Percentiles rank a stretch among this genome's conserved stretches.
These are phyloP conservation scores for Subanguina moxae DNA, from an alignment of 1,140 invertebrate species.

Conservation along the genomic window DNA sequence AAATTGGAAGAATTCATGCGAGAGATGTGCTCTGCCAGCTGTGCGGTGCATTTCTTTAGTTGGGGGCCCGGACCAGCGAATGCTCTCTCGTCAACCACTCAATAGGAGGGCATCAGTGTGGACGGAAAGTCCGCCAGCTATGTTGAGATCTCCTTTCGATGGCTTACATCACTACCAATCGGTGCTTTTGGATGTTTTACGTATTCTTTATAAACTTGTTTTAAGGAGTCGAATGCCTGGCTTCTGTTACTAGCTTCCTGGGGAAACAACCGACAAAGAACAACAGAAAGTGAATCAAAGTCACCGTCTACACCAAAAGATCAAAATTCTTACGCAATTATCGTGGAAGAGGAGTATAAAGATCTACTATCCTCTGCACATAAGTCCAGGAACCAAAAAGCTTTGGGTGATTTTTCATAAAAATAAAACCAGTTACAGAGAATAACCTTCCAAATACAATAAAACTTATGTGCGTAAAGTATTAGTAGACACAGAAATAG, in stretches of 20 bases:
- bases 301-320: neutral
- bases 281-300: neutral
- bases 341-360: conserved; percentile 6
- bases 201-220: neutral
- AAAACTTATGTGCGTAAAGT: too few relatives aligned
- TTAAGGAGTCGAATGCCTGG: conserved; percentile 44
- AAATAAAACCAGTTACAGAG: too few relatives aligned
- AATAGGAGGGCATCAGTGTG: conserved; percentile 33
- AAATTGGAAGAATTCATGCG: conserved; percentile 5
- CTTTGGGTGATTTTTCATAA: conserved; percentile 7
- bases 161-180: conserved; percentile 24
- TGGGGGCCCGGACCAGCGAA: conserved; percentile 24
- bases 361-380: neutral
- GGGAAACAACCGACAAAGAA: conserved; percentile 28
- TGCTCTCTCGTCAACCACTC: conserved; percentile 23
- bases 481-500: too few relatives aligned
- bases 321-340: neutral
- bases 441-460: too few relatives aligned
- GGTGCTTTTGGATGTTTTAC: neutral
- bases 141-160: conserved; percentile 40
- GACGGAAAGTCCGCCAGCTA: conserved; percentile 46
- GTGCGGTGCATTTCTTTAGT: conserved; percentile 25
- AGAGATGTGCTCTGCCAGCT: conserved; percentile 14
- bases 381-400: conserved; percentile 4
- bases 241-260: conserved; percentile 43